phyloP scores from a whole-genome alignment of 1,140 invertebrate genomes.

The Druon quercuslanigerum region DNA sequence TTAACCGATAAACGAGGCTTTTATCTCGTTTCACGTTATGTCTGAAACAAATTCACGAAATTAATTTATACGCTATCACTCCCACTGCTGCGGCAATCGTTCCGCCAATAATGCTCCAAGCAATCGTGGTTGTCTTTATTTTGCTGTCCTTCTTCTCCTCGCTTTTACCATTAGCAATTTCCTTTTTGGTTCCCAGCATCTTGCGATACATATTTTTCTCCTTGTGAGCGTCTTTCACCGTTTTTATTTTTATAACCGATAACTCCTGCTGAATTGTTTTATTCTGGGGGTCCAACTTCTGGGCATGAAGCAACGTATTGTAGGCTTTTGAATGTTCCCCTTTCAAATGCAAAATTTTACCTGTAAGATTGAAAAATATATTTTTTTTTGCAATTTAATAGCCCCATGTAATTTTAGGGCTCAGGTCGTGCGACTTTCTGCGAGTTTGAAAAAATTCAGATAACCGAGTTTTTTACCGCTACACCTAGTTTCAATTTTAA shows the following conservation, averaged over 20 bases:
- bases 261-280: conserved; percentile 79
- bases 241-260: conserved; percentile 76
- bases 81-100: conserved; percentile 63
- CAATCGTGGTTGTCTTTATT: conserved; percentile 51
- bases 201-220: conserved; percentile 81
- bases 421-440: too few species aligned
- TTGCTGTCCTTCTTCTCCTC: conserved; percentile 50
- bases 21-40: neutral
- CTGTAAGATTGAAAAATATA: conserved; percentile 63
- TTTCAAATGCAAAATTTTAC: conserved; percentile 78
- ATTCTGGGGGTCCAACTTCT: conserved; percentile 78
- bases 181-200: conserved; percentile 77
- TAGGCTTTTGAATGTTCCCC: conserved; percentile 80
- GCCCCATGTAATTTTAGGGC: too few species aligned
- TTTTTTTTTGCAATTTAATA: conserved; percentile 30
- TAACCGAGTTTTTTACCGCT: too few species aligned
- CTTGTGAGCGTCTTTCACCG: conserved; percentile 75
- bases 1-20: too few species aligned
- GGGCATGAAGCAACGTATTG: conserved; percentile 76
- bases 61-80: conserved; percentile 67
- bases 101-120: conserved; percentile 69
- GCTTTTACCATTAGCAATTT: conserved; percentile 19
- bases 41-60: conserved; percentile 48
- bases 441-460: too few species aligned
- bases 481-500: too few species aligned